Evolutionary conservation across 2,113 vertebrate genomes (phyloP).

Genomic region (Hippocampus zosterae): DNA sequence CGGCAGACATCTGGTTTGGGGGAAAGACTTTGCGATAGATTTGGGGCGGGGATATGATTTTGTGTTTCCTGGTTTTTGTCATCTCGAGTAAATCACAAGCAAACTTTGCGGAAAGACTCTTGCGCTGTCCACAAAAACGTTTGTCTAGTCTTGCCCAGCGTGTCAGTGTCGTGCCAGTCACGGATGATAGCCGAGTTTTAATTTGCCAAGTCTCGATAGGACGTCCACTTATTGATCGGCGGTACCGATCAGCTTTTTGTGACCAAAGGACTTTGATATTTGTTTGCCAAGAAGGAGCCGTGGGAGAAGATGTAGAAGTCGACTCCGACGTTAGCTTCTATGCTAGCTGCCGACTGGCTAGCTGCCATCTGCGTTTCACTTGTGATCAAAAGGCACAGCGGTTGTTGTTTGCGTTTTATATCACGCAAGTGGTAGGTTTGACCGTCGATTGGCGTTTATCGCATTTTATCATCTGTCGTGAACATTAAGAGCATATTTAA

Average conservation of each 20-base stretch:
- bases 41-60: no score
- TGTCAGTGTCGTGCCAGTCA: not conserved
- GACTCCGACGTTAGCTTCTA: not conserved
- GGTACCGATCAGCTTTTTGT: not conserved
- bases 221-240: not conserved
- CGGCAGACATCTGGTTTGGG: no score
- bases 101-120: no score
- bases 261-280: not conserved
- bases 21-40: no score
- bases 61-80: no score
- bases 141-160: no score
- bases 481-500: not conserved
- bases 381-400: not conserved
- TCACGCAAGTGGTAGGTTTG: not conserved
- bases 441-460: not conserved
- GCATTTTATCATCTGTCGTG: not conserved
- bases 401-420: not conserved
- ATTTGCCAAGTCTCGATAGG: not conserved
- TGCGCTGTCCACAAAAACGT: not conserved
- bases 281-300: not conserved
- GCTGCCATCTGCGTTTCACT: not conserved
- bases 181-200: not conserved
- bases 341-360: not conserved
- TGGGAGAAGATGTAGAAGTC: not conserved
- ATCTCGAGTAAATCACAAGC: no score